Evolutionary conservation across 1,140 invertebrate genomes (phyloP), one percentile per base, ranked within the genome.

Genomic region (Lordiphosa stackelbergi): DNA sequence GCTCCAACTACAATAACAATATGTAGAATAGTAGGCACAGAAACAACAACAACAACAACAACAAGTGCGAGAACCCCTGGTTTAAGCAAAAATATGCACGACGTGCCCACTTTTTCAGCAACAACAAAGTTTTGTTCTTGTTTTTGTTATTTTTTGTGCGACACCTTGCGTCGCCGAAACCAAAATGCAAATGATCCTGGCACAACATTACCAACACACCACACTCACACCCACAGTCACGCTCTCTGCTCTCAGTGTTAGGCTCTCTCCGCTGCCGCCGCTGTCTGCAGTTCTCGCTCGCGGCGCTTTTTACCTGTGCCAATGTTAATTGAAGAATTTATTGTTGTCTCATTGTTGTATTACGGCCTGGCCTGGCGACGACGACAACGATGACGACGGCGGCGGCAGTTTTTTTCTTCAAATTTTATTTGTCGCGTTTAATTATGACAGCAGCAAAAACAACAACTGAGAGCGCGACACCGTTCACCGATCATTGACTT

Each of bases 251-350:
- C 13, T 40, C 41, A 13, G 28, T 49, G 49, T 38, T 38, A 45
- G 51, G 19, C 59, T 62, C 60, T 48, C 28, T 37, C 36, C 38
- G 31, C 40, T 41, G 53, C 63, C 56, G 49, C 45, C 45, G 52
- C 74, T 45, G 45, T 22, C 31, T 52, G 51, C 45, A 43, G 52
- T 70, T 45, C 46, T 16, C 31, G 52, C 55, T 63, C 60, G 43
- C 53, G 45, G 49, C 56, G 69, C 66, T 74, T 70, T 68, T 83
- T 81, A 81, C 77, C 77, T 81, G 77, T 74, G 69, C 72, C 70
- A 81, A 83, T 81, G 77, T 83, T 81, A 83, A 83, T 81, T 81
- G 77, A 81, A 81, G 77, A 81, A 83, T 81, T 81, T 81, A 81
- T 81, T 81, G 77, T 81, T 83, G 68, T 81, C 72, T 83, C 64